Conservation (phyloP, 2,888 invertebrate genomes). For the Drosophila cognata region DNA sequence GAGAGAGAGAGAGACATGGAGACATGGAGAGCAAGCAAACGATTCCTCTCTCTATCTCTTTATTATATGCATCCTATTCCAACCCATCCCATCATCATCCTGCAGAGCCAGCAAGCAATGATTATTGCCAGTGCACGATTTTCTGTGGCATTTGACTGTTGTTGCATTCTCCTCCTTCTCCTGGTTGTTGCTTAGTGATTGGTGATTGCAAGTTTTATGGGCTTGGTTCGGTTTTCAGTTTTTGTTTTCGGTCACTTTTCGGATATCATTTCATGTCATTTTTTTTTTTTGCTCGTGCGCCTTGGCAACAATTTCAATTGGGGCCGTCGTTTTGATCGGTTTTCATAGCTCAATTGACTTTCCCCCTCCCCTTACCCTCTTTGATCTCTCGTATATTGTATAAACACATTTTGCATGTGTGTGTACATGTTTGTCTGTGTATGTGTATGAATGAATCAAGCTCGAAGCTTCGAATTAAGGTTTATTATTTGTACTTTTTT, state of each 20-base stretch:
- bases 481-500: slow-evolving; percentile 66
- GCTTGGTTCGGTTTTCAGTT: slow-evolving; percentile 43
- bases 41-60: not conserved
- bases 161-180: slow-evolving; percentile 18
- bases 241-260: slow-evolving; percentile 34
- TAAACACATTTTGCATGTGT: slow-evolving; percentile 30
- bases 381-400: slow-evolving; percentile 46
- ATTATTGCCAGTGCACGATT: slow-evolving; percentile 75
- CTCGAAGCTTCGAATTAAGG: slow-evolving; percentile 74
- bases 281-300: slow-evolving; percentile 46
- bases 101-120: slow-evolving; percentile 47
- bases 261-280: slow-evolving; percentile 63
- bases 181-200: slow-evolving; percentile 41
- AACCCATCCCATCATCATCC: slow-evolving; percentile 26
- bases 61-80: slow-evolving; percentile 19
- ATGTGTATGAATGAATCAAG: slow-evolving; percentile 74
- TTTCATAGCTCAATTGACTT: slow-evolving; percentile 72
- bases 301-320: slow-evolving; percentile 73
- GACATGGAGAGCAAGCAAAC: not conserved
- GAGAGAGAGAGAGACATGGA: not conserved
- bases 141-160: slow-evolving; percentile 70
- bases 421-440: slow-evolving; percentile 23
- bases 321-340: slow-evolving; percentile 65
- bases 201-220: slow-evolving; percentile 58
- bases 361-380: not conserved